These are phyloP conservation scores for Anguilla anguilla DNA, from an alignment of 2,797 vertebrate species.

Conservation along the genomic window DNA sequence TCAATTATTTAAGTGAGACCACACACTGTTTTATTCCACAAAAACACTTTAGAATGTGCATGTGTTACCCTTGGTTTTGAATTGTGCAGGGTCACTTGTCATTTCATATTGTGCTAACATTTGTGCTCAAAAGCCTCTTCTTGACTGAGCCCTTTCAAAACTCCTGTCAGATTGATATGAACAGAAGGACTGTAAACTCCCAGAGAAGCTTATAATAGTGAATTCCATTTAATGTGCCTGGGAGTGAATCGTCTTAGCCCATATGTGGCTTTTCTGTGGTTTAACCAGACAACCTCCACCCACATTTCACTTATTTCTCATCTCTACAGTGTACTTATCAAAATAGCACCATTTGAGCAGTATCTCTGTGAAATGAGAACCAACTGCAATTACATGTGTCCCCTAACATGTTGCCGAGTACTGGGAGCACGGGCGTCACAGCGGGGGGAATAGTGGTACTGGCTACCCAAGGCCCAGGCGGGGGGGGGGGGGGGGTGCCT, in stretches of 20 bases:
- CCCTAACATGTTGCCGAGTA: neutral
- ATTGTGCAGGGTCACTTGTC: neutral
- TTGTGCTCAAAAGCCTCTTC: neutral
- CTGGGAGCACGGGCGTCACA: neutral
- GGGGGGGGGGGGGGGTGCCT: too few species aligned
- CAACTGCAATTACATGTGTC: neutral
- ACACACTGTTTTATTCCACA: neutral
- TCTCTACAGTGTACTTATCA: neutral
- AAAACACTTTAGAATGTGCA: slow-evolving; percentile 30
- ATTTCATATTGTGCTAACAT: slow-evolving; percentile 8
- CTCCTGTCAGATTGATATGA: neutral
- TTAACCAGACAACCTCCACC: slow-evolving; percentile 57
- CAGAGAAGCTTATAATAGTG: slow-evolving; percentile 44
- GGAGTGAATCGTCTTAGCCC: slow-evolving; percentile 37
- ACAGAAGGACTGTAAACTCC: slow-evolving; percentile 7
- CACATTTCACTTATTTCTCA: slow-evolving; percentile 35
- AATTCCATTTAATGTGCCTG: slow-evolving; percentile 44
- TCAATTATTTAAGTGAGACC: neutral
- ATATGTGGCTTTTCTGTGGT: slow-evolving; percentile 41
- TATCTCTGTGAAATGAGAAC: neutral
- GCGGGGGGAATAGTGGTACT: too few species aligned
- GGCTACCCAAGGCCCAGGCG: too few species aligned
- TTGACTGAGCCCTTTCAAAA: neutral
- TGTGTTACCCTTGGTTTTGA: neutral
- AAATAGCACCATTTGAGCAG: slow-evolving; percentile 3